phyloP scores from a whole-genome alignment of 2,888 invertebrate genomes.

The Diplazon laetatorius region DNA sequence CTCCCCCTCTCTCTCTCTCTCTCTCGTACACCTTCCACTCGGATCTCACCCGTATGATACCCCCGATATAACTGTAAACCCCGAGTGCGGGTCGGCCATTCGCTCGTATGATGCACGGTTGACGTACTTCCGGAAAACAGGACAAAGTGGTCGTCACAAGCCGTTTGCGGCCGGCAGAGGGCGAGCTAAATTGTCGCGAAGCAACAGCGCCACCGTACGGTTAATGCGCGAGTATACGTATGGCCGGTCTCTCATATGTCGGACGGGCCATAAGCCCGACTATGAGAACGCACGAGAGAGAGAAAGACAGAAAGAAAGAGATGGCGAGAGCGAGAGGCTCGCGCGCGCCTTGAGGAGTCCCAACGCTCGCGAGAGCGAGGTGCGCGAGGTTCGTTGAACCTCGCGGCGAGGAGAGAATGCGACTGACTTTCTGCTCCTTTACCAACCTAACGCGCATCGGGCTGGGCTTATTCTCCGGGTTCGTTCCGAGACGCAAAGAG shows the following conservation, averaged over 20 bases:
- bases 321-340: too few species aligned
- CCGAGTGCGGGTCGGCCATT: neutral
- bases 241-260: constrained; percentile 59
- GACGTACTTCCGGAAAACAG: constrained; percentile 60
- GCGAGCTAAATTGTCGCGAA: constrained; percentile 34
- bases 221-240: constrained; percentile 45
- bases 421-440: constrained; percentile 67
- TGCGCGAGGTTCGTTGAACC: constrained; percentile 64
- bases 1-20: too few species aligned
- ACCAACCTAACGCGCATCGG: constrained; percentile 62
- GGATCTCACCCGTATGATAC: too few species aligned
- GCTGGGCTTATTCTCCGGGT: constrained; percentile 49
- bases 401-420: constrained; percentile 64
- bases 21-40: too few species aligned
- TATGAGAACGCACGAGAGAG: too few species aligned
- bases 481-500: constrained; percentile 49
- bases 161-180: constrained; percentile 46
- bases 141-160: constrained; percentile 62
- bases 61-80: neutral
- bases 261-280: constrained; percentile 25
- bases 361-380: constrained; percentile 16
- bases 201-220: constrained; percentile 30
- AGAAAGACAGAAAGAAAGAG: too few species aligned
- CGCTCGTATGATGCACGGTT: constrained; percentile 29
- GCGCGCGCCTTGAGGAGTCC: neutral